Evolutionary conservation across 1,140 invertebrate genomes (phyloP).

Genomic region (Drusus annulatus): DNA sequence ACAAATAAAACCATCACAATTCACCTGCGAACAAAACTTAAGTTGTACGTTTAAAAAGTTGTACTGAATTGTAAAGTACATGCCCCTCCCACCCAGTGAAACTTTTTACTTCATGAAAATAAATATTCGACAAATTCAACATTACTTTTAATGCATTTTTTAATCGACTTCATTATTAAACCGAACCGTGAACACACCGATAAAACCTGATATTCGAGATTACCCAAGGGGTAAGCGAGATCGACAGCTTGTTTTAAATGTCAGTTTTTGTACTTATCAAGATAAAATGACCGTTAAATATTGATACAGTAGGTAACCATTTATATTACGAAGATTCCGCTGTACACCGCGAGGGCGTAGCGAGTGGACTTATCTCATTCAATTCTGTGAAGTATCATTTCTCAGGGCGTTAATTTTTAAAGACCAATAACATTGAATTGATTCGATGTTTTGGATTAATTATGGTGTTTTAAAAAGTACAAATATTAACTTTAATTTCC

Average conservation of each 20-base stretch:
- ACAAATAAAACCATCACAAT: too few species aligned
- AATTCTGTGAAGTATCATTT: too few species aligned
- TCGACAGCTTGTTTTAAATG: slow-evolving; percentile 21
- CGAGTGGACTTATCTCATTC: too few species aligned
- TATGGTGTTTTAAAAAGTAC: too few species aligned
- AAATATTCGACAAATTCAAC: slow-evolving; percentile 19
- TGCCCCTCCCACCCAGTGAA: not conserved
- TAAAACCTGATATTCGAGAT: slow-evolving; percentile 31
- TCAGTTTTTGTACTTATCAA: slow-evolving; percentile 22
- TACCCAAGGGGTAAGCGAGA: slow-evolving; percentile 10
- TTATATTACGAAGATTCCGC: not conserved
- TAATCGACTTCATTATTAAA: slow-evolving; percentile 31
- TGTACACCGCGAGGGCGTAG: not conserved
- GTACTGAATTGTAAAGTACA: too few species aligned
- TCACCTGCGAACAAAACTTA: too few species aligned
- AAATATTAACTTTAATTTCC: too few species aligned
- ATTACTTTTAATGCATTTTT: slow-evolving; percentile 33
- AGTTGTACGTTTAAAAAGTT: too few species aligned
- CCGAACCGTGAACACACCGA: slow-evolving; percentile 8
- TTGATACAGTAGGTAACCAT: slow-evolving; percentile 5
- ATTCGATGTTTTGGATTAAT: too few species aligned
- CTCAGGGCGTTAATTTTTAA: too few species aligned
- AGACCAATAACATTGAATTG: too few species aligned
- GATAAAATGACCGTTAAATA: slow-evolving; percentile 28
- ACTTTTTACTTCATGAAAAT: not conserved